These are phyloP conservation scores for Dicaeum eximium DNA, from an alignment of 2,113 vertebrate genomes.

Conservation along the genomic window DNA sequence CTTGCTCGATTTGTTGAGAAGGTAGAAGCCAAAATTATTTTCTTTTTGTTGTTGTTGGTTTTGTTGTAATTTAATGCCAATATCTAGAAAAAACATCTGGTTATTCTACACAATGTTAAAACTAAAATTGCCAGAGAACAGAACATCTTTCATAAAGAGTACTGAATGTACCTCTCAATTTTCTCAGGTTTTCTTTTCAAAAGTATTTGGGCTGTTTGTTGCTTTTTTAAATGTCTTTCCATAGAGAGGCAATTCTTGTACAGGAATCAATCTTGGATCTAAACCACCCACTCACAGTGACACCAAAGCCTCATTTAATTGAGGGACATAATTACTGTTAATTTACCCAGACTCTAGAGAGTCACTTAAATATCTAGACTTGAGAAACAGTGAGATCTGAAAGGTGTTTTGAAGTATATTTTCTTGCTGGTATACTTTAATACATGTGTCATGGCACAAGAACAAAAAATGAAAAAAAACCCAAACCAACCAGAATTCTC, in stretches of 20 bases:
- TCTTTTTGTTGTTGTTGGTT: not conserved
- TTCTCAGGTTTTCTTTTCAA: conserved; percentile 23
- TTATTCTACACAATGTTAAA: conserved; percentile 19
- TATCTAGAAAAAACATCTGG: conserved; percentile 51
- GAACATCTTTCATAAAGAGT: not conserved
- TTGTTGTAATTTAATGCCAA: conserved; percentile 40
- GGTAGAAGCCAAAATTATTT: conserved; percentile 26
- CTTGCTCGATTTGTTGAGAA: conserved; percentile 52
- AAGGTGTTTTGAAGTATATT: not conserved
- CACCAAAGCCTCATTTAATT: not conserved
- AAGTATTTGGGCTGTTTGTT: not conserved
- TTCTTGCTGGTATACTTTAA: not conserved
- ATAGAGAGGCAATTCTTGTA: not conserved
- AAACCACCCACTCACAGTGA: not conserved
- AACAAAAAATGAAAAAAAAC: not conserved
- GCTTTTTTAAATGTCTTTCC: not conserved
- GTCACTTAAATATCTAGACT: not conserved
- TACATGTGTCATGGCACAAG: not conserved
- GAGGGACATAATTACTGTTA: not conserved
- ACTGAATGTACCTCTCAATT: conserved; percentile 23
- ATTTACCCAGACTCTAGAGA: not conserved
- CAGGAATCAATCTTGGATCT: not conserved
- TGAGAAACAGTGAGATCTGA: not conserved
- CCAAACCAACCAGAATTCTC: not conserved
- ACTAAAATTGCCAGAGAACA: conserved; percentile 38